phyloP scores from a whole-genome alignment of 2,797 vertebrate species.

The Alcedo atthis region DNA sequence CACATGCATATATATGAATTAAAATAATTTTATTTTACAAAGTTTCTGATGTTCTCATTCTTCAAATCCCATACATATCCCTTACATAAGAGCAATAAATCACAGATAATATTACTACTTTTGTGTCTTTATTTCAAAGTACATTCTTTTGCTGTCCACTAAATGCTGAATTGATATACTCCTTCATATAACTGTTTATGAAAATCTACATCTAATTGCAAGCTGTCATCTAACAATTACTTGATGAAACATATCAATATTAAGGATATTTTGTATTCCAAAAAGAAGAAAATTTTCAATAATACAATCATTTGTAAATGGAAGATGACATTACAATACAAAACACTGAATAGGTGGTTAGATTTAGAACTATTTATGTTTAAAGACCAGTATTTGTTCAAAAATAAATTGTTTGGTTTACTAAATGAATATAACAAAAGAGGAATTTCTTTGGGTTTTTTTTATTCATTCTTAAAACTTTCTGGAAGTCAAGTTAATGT shows the following conservation, averaged over 20 bases:
- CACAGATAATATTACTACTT: neutral
- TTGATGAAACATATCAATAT: neutral
- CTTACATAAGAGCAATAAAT: neutral
- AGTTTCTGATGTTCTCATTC: neutral
- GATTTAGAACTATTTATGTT: neutral
- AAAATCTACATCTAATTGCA: neutral
- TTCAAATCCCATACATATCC: neutral
- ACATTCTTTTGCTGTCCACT: neutral
- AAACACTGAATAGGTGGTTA: neutral
- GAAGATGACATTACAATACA: neutral
- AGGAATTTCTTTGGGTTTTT: neutral
- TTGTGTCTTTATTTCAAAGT: neutral
- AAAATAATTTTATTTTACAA: neutral
- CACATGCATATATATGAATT: neutral
- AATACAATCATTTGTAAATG: neutral
- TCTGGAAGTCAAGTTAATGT: neutral
- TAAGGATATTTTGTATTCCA: neutral
- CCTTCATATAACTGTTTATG: neutral
- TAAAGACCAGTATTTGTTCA: neutral
- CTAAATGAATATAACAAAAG: neutral
- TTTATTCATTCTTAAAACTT: neutral
- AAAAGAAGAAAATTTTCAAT: fast-evolving
- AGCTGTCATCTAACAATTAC: neutral
- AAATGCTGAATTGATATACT: neutral
- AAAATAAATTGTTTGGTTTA: neutral